A percentile compares a stretch with the other conserved stretches of the same genome.
Conservation (phyloP, 1,140 invertebrate species). For the Neodiprion fabricii region DNA sequence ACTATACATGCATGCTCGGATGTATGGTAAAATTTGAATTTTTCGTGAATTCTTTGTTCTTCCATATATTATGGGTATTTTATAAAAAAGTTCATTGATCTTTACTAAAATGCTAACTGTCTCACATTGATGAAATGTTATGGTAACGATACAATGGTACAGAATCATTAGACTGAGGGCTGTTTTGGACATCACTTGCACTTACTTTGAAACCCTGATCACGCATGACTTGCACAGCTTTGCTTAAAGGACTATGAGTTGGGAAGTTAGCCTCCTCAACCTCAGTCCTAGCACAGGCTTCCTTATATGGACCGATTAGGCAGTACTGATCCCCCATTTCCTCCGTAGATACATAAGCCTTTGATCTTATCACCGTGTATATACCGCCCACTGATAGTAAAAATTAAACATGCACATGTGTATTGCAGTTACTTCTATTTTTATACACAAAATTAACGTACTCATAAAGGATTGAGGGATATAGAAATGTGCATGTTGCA, state of each 20-base stretch:
- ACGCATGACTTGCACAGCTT: constrained; percentile 83
- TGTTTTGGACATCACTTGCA: background rate
- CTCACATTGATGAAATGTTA: background rate
- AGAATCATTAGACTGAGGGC: constrained; percentile 26
- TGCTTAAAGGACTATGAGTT: constrained; percentile 74
- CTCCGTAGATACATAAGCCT: constrained; percentile 96
- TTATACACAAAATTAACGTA: too few relatives aligned
- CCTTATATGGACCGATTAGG: constrained; percentile 93
- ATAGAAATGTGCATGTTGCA: background rate
- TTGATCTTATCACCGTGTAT: constrained; percentile 98
- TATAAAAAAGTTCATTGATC: constrained; percentile 9
- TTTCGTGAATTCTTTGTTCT: too few relatives aligned
- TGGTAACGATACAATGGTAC: background rate
- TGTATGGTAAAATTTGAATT: too few relatives aligned
- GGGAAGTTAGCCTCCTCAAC: constrained; percentile 94
- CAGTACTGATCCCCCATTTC: constrained; percentile 99
- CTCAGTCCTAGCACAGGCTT: constrained; percentile 91
- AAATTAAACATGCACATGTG: constrained; percentile 25
- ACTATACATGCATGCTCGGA: too few relatives aligned
- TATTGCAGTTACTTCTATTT: too few relatives aligned
- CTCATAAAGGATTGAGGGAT: background rate
- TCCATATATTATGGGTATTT: background rate
- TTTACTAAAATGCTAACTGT: constrained; percentile 9
- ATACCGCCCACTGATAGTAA: constrained; percentile 89
- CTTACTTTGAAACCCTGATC: constrained; percentile 89